phyloP scores from a whole-genome alignment of 2,113 vertebrate species.

The Ginglymostoma cirratum region DNA sequence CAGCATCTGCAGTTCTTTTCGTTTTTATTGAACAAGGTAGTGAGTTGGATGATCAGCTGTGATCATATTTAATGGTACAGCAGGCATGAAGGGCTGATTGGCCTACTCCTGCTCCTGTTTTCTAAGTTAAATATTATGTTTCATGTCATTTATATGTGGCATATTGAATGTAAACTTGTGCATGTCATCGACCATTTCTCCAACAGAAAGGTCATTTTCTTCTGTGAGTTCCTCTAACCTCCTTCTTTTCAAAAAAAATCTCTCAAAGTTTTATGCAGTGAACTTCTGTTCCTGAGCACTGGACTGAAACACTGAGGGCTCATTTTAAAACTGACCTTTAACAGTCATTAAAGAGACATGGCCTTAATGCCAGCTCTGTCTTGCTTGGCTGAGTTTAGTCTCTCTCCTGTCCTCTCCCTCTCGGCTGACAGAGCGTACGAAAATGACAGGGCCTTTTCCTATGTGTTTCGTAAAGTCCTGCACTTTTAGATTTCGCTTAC shows the following conservation, averaged over 20 bases:
- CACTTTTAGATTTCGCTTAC: not conserved
- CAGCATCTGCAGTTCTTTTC: too few relatives aligned
- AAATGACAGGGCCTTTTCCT: not conserved
- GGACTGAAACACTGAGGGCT: not conserved
- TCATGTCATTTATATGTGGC: not conserved
- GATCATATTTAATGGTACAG: too few relatives aligned
- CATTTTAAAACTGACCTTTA: constrained; percentile 22
- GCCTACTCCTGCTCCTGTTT: too few relatives aligned
- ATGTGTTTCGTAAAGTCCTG: not conserved
- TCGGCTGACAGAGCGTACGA: not conserved
- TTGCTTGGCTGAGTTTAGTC: not conserved
- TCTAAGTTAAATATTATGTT: not conserved
- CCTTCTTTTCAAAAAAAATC: not conserved
- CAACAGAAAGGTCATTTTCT: not conserved
- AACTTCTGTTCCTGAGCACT: not conserved
- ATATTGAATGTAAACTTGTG: not conserved
- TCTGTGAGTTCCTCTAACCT: not conserved
- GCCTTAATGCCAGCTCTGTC: not conserved
- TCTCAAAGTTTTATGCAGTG: not conserved
- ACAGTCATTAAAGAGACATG: not conserved
- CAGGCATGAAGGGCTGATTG: too few relatives aligned
- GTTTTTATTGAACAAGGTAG: too few relatives aligned
- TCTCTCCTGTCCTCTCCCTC: not conserved
- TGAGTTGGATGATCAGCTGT: too few relatives aligned
- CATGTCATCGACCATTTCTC: not conserved